phyloP scores from a whole-genome alignment of 2,113 vertebrate genomes.

The Rhabdornis inornatus region DNA sequence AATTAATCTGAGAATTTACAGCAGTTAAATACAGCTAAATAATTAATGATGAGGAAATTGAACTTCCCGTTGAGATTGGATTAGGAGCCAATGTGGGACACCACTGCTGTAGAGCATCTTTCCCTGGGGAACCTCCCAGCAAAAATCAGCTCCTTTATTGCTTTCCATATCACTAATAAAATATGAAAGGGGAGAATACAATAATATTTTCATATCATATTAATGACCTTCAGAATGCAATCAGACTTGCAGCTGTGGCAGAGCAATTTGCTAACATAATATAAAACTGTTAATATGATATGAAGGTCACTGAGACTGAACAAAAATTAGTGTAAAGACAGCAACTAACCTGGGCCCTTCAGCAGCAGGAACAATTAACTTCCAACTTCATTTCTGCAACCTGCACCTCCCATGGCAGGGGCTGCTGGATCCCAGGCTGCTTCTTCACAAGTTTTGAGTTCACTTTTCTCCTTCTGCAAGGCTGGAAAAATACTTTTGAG shows the following conservation, averaged over 20 bases:
- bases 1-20: constrained; percentile 60
- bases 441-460: neutral
- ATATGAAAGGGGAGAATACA: constrained; percentile 65
- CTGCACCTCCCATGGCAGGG: accelerated
- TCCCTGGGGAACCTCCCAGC: constrained; percentile 50
- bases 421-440: neutral
- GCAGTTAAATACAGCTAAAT: constrained; percentile 67
- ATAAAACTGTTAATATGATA: constrained; percentile 42
- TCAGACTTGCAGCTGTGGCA: constrained; percentile 44
- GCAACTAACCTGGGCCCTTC: neutral
- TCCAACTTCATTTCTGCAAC: neutral
- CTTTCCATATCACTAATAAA: constrained; percentile 68
- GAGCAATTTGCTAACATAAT: constrained; percentile 67
- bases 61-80: constrained; percentile 60
- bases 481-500: neutral
- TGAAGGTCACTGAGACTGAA: constrained; percentile 49
- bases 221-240: constrained; percentile 67
- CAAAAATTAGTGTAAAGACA: constrained; percentile 44
- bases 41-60: constrained; percentile 68
- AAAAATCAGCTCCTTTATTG: constrained; percentile 65
- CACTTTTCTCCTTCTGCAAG: neutral
- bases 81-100: constrained; percentile 53
- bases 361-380: constrained; percentile 33
- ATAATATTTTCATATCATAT: constrained; percentile 66
- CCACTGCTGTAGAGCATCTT: constrained; percentile 39